Percentiles rank a stretch among this genome's conserved stretches.
Conservation (phyloP, 2,113 vertebrate species). For the Rhineura floridana region DNA sequence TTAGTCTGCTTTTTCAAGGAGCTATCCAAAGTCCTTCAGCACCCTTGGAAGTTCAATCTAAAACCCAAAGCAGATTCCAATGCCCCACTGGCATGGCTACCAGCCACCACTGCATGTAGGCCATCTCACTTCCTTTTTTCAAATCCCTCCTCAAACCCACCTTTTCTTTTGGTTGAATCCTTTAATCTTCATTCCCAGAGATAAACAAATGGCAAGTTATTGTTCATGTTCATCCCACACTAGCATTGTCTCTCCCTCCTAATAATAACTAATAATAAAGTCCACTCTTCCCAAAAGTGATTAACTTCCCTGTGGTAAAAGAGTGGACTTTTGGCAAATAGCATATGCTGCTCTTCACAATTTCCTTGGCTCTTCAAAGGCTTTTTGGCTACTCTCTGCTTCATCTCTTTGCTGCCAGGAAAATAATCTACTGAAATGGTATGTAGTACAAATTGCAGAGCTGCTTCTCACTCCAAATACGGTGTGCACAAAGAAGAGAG, state of each 20-base stretch:
- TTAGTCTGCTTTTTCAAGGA: no score
- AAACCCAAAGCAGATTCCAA: no score
- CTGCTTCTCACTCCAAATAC: constrained; percentile 44
- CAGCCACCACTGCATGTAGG: no score
- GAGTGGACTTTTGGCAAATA: constrained; percentile 19
- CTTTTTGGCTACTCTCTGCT: constrained; percentile 37
- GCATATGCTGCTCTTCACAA: constrained; percentile 19
- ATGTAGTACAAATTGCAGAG: not conserved
- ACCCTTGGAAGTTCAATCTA: no score
- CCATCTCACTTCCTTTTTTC: no score
- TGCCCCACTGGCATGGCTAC: no score
- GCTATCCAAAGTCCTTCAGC: no score
- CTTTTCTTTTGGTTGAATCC: not conserved
- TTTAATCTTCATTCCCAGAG: not conserved
- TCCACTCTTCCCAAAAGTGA: not conserved
- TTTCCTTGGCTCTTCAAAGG: constrained; percentile 47
- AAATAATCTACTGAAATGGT: constrained; percentile 31
- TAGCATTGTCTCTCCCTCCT: not conserved
- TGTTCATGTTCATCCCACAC: not conserved
- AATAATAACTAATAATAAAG: no score
- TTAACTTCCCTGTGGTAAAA: constrained; percentile 31
- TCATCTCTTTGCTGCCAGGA: constrained; percentile 37
- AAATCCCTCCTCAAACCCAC: not conserved
- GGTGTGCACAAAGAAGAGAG: constrained; percentile 29
- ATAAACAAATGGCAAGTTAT: not conserved